A percentile compares a stretch with the other conserved stretches of the same genome.
Evolutionary conservation across 2,113 vertebrate genomes (phyloP).

Genomic region (Lampris incognitus): DNA sequence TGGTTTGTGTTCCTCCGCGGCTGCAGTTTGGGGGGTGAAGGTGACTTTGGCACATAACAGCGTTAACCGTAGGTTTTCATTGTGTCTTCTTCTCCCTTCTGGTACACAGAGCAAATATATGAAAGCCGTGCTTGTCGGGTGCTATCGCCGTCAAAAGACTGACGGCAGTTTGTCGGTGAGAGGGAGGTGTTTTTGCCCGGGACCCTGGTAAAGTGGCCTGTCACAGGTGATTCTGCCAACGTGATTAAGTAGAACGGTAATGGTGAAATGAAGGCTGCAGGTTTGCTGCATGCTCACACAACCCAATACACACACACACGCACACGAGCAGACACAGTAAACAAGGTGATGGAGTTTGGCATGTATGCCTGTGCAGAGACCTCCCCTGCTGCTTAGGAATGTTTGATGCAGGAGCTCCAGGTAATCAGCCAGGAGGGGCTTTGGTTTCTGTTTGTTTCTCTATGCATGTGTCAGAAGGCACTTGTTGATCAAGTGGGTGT

Average conservation of each 20-base stretch:
- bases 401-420: conserved; percentile 33
- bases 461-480: conserved; percentile 22
- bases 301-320: conserved; percentile 40
- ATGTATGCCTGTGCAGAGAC: conserved; percentile 19
- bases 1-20: background rate
- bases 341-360: conserved; percentile 69
- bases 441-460: conserved; percentile 36
- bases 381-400: conserved; percentile 24
- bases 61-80: conserved; percentile 76
- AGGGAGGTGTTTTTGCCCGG: conserved; percentile 37
- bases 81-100: conserved; percentile 73
- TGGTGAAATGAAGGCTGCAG: conserved; percentile 77
- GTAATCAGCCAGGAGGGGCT: conserved; percentile 42
- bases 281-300: background rate
- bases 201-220: conserved; percentile 84
- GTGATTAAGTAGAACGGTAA: conserved; percentile 79
- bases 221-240: conserved; percentile 86
- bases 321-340: conserved; percentile 53
- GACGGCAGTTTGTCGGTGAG: conserved; percentile 54
- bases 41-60: conserved; percentile 85
- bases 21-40: conserved; percentile 71
- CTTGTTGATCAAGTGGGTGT: conserved; percentile 25
- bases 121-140: conserved; percentile 82
- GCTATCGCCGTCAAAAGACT: conserved; percentile 83
- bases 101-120: conserved; percentile 83